Evolutionary conservation across 2,888 invertebrate genomes (phyloP).

Genomic region (Pyrochroa serraticornis): DNA sequence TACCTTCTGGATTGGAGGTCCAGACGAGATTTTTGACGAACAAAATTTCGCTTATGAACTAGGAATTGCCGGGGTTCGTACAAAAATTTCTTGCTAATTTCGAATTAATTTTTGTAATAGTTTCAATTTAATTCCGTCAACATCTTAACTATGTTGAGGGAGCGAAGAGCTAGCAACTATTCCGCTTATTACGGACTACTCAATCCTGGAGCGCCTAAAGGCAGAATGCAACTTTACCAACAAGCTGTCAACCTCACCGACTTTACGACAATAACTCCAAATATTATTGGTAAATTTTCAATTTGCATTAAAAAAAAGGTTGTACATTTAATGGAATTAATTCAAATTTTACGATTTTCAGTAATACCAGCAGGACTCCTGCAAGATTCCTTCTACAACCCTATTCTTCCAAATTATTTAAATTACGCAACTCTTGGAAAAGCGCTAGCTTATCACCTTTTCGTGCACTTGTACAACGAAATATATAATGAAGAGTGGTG

Average conservation of each 20-base stretch:
- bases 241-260: slow-evolving; percentile 16
- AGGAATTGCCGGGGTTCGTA: slow-evolving; percentile 46
- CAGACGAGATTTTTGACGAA: slow-evolving; percentile 39
- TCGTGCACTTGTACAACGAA: slow-evolving; percentile 71
- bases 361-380: slow-evolving; percentile 89
- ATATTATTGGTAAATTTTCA: slow-evolving; percentile 19
- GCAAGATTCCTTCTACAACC: slow-evolving; percentile 84
- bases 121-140: slow-evolving; percentile 19
- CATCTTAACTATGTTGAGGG: slow-evolving; percentile 19
- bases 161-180: slow-evolving; percentile 9
- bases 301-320: not conserved
- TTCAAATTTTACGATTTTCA: slow-evolving; percentile 50
- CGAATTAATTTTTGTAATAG: slow-evolving; percentile 5
- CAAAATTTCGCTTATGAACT: slow-evolving; percentile 34
- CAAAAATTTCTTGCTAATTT: not conserved
- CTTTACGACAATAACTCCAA: slow-evolving; percentile 17
- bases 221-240: slow-evolving; percentile 10
- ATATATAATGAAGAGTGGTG: slow-evolving; percentile 4
- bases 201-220: slow-evolving; percentile 1
- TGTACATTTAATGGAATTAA: not conserved
- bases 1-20: slow-evolving; percentile 36
- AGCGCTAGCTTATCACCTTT: slow-evolving; percentile 83
- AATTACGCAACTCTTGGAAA: slow-evolving; percentile 86
- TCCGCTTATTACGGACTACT: slow-evolving; percentile 6
- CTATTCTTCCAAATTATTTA: slow-evolving; percentile 83